A percentile compares a stretch with the other conserved stretches of the same genome.
Evolutionary conservation across 2,797 vertebrate species (phyloP).

Genomic region (Amphiprion clarkii): DNA sequence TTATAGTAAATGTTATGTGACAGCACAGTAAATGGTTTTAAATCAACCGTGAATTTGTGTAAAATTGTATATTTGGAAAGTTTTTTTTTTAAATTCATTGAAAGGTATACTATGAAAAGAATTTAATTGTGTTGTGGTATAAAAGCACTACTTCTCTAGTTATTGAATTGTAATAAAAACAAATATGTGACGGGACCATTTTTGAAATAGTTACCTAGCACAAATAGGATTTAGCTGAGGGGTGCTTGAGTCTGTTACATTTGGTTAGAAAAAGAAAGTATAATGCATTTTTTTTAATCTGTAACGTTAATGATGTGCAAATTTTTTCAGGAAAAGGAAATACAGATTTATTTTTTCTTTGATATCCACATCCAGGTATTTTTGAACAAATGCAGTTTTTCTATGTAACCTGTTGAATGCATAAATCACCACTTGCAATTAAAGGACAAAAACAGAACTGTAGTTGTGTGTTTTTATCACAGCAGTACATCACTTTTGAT

Average conservation of each 20-base stretch:
- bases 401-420: conserved; percentile 38
- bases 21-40: conserved; percentile 39
- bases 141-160: background rate
- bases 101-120: conserved; percentile 69
- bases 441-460: conserved; percentile 22
- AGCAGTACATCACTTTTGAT: background rate
- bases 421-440: conserved; percentile 38
- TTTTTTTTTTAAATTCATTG: conserved; percentile 50
- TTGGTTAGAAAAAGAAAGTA: conserved; percentile 40
- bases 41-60: background rate
- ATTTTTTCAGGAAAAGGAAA: conserved; percentile 12
- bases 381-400: conserved; percentile 35
- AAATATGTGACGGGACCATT: conserved; percentile 11
- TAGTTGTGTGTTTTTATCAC: conserved; percentile 18
- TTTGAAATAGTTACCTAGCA: conserved; percentile 24
- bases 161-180: conserved; percentile 7
- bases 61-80: conserved; percentile 20
- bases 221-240: conserved; percentile 18
- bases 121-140: background rate
- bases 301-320: background rate
- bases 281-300: background rate
- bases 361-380: conserved; percentile 18
- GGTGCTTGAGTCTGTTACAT: conserved; percentile 59
- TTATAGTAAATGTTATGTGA: conserved; percentile 36
- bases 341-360: conserved; percentile 24